Percentiles rank a stretch among this genome's conserved stretches.
Conservation (phyloP, 2,888 invertebrate species). For the Lottia scabra region DNA sequence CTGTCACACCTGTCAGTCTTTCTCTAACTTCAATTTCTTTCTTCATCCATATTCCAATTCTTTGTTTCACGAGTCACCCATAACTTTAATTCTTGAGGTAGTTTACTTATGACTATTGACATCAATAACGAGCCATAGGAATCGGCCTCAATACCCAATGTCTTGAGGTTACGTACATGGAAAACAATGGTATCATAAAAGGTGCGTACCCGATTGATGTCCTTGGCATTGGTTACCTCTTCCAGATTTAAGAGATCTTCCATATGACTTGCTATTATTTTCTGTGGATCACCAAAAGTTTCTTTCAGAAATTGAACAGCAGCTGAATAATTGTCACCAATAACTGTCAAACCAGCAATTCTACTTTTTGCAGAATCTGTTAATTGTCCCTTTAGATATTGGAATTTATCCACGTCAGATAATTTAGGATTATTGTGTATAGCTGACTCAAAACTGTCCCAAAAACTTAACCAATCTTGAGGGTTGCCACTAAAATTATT, state of each 20-base stretch:
- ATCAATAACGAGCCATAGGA: background rate
- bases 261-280: conserved; percentile 11
- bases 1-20: background rate
- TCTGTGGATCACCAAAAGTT: conserved; percentile 22
- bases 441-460: conserved; percentile 22
- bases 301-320: conserved; percentile 18
- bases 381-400: conserved; percentile 20
- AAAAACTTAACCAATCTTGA: conserved; percentile 20
- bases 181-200: background rate
- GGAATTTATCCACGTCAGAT: conserved; percentile 18
- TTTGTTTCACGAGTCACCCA: background rate
- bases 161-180: background rate
- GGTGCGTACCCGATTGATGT: background rate
- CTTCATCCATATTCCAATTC: background rate
- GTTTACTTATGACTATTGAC: background rate
- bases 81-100: background rate
- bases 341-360: conserved; percentile 19
- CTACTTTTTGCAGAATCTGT: conserved; percentile 17
- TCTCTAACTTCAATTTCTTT: background rate
- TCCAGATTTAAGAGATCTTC: background rate
- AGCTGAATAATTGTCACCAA: conserved; percentile 23
- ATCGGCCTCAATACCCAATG: background rate
- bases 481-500: conserved; percentile 15
- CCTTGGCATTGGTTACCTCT: background rate
- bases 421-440: conserved; percentile 16